Evolutionary conservation across 2,113 vertebrate genomes (phyloP).

Genomic region (Oriolus oriolus): DNA sequence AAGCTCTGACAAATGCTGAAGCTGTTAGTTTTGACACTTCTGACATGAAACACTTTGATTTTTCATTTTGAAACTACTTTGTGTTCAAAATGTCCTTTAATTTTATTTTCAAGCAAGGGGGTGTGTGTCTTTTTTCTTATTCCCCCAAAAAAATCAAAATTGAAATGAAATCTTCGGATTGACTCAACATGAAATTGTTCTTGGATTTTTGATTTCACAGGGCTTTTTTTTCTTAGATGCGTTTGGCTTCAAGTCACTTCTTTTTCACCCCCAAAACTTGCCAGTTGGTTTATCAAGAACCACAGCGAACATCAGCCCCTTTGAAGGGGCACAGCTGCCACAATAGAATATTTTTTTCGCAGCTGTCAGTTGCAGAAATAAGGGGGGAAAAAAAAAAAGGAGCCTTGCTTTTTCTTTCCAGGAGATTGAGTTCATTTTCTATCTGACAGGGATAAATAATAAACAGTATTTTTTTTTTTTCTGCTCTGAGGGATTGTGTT

Average conservation of each 20-base stretch:
- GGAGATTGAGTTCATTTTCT: slow-evolving; percentile 34
- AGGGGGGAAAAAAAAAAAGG: neutral
- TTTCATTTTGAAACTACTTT: slow-evolving; percentile 67
- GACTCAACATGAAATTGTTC: slow-evolving; percentile 41
- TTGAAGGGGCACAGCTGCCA: neutral
- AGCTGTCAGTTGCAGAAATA: neutral
- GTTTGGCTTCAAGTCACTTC: neutral
- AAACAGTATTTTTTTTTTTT: neutral
- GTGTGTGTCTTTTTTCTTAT: slow-evolving; percentile 14
- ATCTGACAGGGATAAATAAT: slow-evolving; percentile 41
- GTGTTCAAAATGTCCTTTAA: slow-evolving; percentile 69
- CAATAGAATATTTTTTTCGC: neutral
- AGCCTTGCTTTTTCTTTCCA: neutral
- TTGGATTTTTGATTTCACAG: slow-evolving; percentile 12
- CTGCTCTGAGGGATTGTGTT: slow-evolving; percentile 24
- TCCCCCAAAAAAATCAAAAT: slow-evolving; percentile 36
- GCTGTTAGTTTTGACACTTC: slow-evolving; percentile 71
- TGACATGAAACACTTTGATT: slow-evolving; percentile 69
- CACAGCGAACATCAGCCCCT: neutral
- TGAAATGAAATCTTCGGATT: slow-evolving; percentile 25
- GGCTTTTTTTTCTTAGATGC: neutral
- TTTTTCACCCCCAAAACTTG: neutral
- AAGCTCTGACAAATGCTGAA: slow-evolving; percentile 69
- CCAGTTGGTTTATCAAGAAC: slow-evolving; percentile 20
- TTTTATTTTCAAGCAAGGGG: slow-evolving; percentile 63